A percentile compares a stretch with the other conserved stretches of the same genome.
Evolutionary conservation across 2,888 invertebrate species (phyloP).

Genomic region (Proisotoma minuta): DNA sequence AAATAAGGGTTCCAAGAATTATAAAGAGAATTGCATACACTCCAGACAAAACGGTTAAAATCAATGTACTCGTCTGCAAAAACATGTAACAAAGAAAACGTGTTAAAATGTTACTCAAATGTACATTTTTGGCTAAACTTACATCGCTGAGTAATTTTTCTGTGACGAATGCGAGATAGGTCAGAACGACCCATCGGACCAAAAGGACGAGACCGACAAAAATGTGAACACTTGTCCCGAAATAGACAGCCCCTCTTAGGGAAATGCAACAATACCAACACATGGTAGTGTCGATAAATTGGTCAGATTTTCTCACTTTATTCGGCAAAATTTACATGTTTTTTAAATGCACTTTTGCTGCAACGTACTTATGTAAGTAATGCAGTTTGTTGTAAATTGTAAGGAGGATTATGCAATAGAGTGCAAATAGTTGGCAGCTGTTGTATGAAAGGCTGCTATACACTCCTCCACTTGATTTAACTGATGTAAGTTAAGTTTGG

Average conservation of each 20-base stretch:
- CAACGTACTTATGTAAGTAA: too few relatives aligned
- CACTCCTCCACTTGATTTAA: too few relatives aligned
- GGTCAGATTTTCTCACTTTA: too few relatives aligned
- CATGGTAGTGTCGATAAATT: too few relatives aligned
- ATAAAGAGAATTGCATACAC: constrained; percentile 26
- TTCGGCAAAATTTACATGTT: too few relatives aligned
- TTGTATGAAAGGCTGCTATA: too few relatives aligned
- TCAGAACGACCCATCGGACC: not conserved
- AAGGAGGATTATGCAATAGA: too few relatives aligned
- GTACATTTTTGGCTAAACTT: not conserved
- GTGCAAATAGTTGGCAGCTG: too few relatives aligned
- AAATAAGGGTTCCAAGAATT: constrained; percentile 27
- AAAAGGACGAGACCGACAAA: constrained; percentile 9
- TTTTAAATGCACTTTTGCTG: too few relatives aligned
- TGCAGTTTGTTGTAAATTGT: too few relatives aligned
- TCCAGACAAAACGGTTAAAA: constrained; percentile 20
- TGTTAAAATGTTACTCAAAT: not conserved
- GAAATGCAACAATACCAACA: constrained; percentile 13
- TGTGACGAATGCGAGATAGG: not conserved
- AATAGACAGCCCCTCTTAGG: constrained; percentile 27
- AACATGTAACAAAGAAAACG: not conserved
- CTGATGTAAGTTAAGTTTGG: too few relatives aligned
- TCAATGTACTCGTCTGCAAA: constrained; percentile 24
- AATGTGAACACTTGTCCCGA: constrained; percentile 29
- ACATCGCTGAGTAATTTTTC: constrained; percentile 4